Conservation (phyloP, 2,888 invertebrate species). For the Euphydryas editha region DNA sequence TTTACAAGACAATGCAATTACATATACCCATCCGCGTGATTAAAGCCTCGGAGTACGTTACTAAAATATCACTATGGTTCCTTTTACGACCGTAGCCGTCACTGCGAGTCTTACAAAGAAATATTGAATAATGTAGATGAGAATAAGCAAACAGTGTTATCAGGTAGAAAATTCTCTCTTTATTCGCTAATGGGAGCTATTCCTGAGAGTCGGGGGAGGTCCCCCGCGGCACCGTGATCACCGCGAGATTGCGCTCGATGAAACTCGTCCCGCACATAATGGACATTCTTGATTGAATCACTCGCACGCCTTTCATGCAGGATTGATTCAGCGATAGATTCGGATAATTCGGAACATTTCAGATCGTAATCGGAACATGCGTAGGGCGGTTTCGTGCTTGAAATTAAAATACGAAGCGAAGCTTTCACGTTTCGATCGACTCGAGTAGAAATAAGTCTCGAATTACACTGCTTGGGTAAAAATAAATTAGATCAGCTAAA, state of each 20-base stretch:
- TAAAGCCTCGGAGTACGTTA: constrained; percentile 17
- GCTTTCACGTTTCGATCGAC: not conserved
- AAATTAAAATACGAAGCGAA: not conserved
- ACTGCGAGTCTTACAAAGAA: not conserved
- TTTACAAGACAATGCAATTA: constrained; percentile 27
- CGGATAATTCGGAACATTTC: constrained; percentile 10
- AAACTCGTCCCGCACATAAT: constrained; percentile 64
- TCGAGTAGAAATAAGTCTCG: not conserved
- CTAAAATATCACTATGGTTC: constrained; percentile 7
- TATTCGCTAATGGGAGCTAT: constrained; percentile 67
- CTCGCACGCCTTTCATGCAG: constrained; percentile 62
- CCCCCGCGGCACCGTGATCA: constrained; percentile 49
- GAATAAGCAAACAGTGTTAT: constrained; percentile 14
- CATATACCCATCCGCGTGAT: constrained; percentile 18
- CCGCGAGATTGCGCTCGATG: constrained; percentile 62
- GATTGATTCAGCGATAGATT: constrained; percentile 62
- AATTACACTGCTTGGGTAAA: not conserved
- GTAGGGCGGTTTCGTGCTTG: not conserved
- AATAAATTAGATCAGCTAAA: not conserved
- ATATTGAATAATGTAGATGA: constrained; percentile 11
- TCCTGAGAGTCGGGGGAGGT: constrained; percentile 45
- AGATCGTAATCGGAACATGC: constrained; percentile 3
- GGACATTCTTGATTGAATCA: constrained; percentile 70
- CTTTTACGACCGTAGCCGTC: constrained; percentile 11
- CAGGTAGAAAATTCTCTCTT: constrained; percentile 46